Percentiles rank a stretch among this genome's conserved stretches.
phyloP scores from a whole-genome alignment of 2,888 invertebrate genomes.

The Choristoneura rosaceana region DNA sequence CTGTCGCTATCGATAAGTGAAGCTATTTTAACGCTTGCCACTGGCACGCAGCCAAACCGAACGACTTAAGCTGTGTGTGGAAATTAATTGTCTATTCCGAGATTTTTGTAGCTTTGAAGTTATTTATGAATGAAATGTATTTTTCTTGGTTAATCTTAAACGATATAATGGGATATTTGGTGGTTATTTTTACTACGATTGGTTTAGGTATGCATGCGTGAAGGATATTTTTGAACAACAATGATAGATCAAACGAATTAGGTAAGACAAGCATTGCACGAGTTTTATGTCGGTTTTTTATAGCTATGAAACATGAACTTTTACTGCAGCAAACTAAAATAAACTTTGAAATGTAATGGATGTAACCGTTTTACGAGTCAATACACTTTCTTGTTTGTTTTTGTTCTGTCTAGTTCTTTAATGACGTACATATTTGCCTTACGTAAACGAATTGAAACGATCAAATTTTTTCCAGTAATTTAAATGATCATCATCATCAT shows the following conservation, averaged over 20 bases:
- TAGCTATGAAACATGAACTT: conserved; percentile 5
- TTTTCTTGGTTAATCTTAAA: conserved; percentile 38
- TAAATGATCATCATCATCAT: too few relatives aligned
- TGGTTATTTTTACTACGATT: conserved; percentile 37
- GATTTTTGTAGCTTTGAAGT: conserved; percentile 44
- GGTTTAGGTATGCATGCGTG: conserved; percentile 26
- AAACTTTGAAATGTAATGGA: conserved; percentile 10
- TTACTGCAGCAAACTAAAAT: conserved; percentile 22
- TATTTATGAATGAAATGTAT: conserved; percentile 41
- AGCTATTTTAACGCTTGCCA: conserved; percentile 59
- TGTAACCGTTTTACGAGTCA: conserved; percentile 14
- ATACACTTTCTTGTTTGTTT: not conserved
- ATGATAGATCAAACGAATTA: conserved; percentile 36
- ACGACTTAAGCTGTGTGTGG: conserved; percentile 47
- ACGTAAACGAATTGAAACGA: too few relatives aligned
- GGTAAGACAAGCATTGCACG: conserved; percentile 5
- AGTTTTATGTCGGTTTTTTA: conserved; percentile 30
- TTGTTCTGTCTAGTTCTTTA: not conserved
- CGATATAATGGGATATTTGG: conserved; percentile 32
- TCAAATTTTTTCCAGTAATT: too few relatives aligned
- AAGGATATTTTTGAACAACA: conserved; percentile 28
- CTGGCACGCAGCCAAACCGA: conserved; percentile 61
- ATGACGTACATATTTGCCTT: too few relatives aligned
- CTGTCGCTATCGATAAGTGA: conserved; percentile 66
- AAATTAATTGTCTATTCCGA: conserved; percentile 44